Base-by-base conservation (phyloP, 2,113 vertebrate species). In the Eidolon helvum region DNA sequence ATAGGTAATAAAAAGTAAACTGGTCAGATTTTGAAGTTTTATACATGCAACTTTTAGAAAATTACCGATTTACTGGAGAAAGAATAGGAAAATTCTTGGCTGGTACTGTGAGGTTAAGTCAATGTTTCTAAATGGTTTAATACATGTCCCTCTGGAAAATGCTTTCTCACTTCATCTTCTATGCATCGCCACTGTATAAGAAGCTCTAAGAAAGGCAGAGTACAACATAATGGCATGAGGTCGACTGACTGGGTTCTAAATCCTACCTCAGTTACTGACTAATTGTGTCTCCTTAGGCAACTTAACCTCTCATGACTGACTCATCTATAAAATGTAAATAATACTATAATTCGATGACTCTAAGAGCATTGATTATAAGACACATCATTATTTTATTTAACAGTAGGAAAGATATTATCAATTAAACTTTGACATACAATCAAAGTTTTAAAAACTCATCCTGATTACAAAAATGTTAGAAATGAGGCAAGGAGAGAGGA, bases 321-420 rank as follows among this genome's bases (percentile, higher is more conserved):
- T 95, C 72, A 50, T 87, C 82, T 96, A 95, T 71, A 96, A 93
- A 95, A 97, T 94, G 50, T 55, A 96, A 95, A 92, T 87, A 95
- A 89, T 80, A 90, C 30, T 9, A 14, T 87, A 95, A 96, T 92
- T 96, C 53, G 40, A 77, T 22, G 26, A 87, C 53, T 92, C 92
- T 94, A 96, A 90, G 38, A 83, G 33, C 53, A 89, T 0, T 80
- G 82, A 91, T 96, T 96, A 75, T 85, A 80, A 93, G 43, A 95
- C 28, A 88, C 43, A 90, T 86, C 66, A 84, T 83, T 92, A 95
- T 82, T 97, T 94, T 91, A 92, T 92, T 33, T 66, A 97, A 92
- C 24, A 87, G 91, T 68, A 75, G 55, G 55, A 61, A 94, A 92
- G 95, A 93, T 69, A 84, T 84, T 87, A 93, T 87, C 90, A 92